Base-by-base conservation (phyloP, 2,113 vertebrate species). In the Ptyas mucosa region DNA sequence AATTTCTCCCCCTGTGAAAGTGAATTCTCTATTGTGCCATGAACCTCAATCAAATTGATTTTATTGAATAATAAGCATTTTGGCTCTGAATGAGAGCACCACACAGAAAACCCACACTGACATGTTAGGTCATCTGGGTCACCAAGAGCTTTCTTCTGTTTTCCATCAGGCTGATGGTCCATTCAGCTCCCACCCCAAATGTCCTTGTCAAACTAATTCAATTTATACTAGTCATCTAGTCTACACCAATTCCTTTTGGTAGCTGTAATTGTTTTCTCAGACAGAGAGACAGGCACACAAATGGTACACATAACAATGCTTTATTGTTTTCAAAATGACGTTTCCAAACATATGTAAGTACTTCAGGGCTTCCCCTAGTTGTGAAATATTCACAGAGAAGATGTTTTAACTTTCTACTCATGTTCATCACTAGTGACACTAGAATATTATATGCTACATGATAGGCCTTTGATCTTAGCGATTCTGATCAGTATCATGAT, bases 221-320 rank as follows among this genome's bases (percentile, higher is more conserved):
- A 97, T 98, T 97, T 95, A 94, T 95, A 96, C 96, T 95, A 96
- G 97, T 97, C 97, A 96, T 96, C 94, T 96, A 97, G 97, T 97
- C 96, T 92, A 94, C 92, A 94, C 93, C 95, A 92, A 89, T 94
- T 96, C 94, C 96, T 97, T 95, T 81, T 3, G 9, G 95, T 87
- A 90, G 95, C 91, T 95, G 95, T 96, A 95, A 94, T 88, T 94
- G 95, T 94, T 95, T 69, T 93, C 94, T 96, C 94, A 96, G 96
- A 91, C 64, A 81, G 75, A 81, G 34, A 97, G 96, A 91, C 69
- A 6, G 0, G 94, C 94, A 95, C 94, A 93, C 88, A 93, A 90
- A 61, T 86, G 75, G 9, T 55, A 89, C 9, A 5, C 49, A 95
- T 93, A 92, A 81, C 69, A 81, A 91, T 93, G 95, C 93, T 14